Conservation (phyloP, 2,113 vertebrate species). For the Grammomys surdaster region DNA sequence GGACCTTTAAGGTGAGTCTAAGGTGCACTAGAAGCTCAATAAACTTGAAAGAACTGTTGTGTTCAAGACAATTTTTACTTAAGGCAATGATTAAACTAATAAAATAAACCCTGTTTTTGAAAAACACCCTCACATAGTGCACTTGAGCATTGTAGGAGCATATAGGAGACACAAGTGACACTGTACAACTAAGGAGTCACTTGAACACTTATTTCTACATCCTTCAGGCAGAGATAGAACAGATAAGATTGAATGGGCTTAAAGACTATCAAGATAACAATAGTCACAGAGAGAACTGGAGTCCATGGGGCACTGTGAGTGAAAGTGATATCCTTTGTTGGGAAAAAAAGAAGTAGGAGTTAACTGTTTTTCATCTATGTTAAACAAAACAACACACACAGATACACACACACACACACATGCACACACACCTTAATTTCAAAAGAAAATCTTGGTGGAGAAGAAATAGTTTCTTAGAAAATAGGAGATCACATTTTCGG, state of each 20-base stretch:
- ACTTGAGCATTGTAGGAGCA: background rate
- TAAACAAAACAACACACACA: background rate
- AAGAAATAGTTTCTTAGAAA: background rate
- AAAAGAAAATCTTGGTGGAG: background rate
- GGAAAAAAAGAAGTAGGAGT: background rate
- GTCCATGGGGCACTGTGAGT: fast-evolving
- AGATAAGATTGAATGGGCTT: background rate
- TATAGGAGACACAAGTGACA: background rate
- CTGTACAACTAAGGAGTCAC: background rate
- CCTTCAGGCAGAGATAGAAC: background rate
- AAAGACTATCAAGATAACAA: background rate
- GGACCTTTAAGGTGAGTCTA: background rate
- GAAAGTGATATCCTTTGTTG: background rate
- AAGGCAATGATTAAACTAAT: background rate
- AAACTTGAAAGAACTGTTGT: no score
- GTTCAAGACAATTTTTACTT: background rate
- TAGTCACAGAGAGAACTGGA: background rate
- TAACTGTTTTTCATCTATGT: background rate
- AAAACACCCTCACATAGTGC: no score
- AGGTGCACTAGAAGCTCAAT: background rate
- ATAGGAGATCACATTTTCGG: slow-evolving; percentile 1
- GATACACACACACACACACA: background rate
- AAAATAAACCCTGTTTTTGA: background rate
- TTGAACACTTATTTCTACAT: background rate
- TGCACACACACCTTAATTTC: background rate